Percentiles rank a stretch among this genome's conserved stretches.
phyloP scores from a whole-genome alignment of 2,113 vertebrate species.

The Melanocharis versteri region DNA sequence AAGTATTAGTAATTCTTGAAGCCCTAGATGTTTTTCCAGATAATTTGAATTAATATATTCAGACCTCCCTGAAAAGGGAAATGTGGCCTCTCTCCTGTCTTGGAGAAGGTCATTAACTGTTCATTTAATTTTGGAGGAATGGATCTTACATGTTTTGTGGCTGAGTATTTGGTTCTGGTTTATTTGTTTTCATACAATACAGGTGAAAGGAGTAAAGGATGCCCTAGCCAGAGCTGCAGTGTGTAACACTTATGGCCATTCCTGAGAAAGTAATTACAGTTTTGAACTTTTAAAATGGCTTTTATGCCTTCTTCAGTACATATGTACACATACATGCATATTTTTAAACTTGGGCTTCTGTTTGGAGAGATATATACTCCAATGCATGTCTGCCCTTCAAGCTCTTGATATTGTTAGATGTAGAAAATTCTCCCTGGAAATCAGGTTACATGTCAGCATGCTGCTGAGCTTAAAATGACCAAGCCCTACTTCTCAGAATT shows the following conservation, averaged over 20 bases:
- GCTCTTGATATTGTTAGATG: neutral
- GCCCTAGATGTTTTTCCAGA: neutral
- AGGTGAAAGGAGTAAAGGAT: neutral
- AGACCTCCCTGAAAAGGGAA: neutral
- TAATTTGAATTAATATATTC: neutral
- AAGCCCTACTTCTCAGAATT: neutral
- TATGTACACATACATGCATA: accelerated
- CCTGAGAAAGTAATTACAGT: neutral
- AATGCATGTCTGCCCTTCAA: neutral
- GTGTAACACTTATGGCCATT: neutral
- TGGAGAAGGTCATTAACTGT: neutral
- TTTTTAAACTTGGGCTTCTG: neutral
- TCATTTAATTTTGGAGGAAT: neutral
- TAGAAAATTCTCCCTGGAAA: neutral
- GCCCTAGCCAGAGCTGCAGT: neutral
- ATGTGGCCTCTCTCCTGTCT: neutral
- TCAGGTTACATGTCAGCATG: neutral
- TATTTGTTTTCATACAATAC: neutral
- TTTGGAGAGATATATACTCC: neutral
- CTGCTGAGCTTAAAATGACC: neutral
- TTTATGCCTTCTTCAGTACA: neutral
- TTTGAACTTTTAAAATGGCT: neutral
- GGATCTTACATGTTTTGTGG: neutral
- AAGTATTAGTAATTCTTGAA: neutral
- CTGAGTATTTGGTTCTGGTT: neutral